Evolutionary conservation across 2,888 invertebrate species (phyloP).

Genomic region (Drosophila eohydei): DNA sequence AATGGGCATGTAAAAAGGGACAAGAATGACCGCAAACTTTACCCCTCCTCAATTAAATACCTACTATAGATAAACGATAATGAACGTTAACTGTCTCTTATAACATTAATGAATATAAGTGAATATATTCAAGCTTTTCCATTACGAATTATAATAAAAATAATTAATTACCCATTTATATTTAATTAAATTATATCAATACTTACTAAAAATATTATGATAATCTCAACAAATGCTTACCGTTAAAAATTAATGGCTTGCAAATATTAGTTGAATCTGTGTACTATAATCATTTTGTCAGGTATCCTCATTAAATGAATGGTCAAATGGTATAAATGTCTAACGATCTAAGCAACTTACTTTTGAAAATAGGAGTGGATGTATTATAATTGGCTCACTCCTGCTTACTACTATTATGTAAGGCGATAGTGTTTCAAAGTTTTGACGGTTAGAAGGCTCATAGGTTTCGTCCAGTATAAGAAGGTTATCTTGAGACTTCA

Average conservation of each 20-base stretch:
- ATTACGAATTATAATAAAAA: no score
- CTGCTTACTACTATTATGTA: constrained; percentile 49
- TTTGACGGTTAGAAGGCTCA: constrained; percentile 43
- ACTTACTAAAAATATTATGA: no score
- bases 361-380: constrained; percentile 34
- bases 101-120: no score
- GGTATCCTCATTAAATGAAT: background rate
- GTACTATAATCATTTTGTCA: background rate
- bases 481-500: constrained; percentile 38
- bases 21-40: no score
- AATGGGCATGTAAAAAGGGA: no score
- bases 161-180: no score
- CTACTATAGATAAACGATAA: no score
- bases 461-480: constrained; percentile 52
- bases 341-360: constrained; percentile 26
- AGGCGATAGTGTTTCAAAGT: constrained; percentile 50
- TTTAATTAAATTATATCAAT: no score
- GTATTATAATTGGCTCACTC: constrained; percentile 45
- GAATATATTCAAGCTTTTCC: no score
- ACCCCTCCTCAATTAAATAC: no score
- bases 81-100: no score
- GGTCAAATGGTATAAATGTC: background rate
- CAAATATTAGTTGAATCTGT: background rate
- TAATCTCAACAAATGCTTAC: background rate
- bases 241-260: background rate